These are phyloP conservation scores for Cheilinus undulatus DNA, from an alignment of 2,113 vertebrate species.

Conservation along the genomic window DNA sequence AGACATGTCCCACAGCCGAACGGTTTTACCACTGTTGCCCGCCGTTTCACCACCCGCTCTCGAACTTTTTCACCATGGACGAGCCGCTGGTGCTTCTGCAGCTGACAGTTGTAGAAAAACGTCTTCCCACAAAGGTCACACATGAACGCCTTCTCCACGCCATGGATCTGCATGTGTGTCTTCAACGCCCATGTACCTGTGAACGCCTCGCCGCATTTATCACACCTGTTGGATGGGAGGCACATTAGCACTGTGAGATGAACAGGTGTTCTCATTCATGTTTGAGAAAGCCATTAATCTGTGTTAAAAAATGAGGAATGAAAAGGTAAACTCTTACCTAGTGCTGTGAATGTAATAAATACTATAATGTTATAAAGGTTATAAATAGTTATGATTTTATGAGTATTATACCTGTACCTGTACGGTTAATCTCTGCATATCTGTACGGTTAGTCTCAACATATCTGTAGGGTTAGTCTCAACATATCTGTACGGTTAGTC, in stretches of 20 bases:
- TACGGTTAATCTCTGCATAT: too few relatives aligned
- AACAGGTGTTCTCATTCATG: background rate
- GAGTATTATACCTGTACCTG: too few relatives aligned
- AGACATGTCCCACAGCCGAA: constrained; percentile 65
- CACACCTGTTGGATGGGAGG: constrained; percentile 53
- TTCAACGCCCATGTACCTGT: constrained; percentile 75
- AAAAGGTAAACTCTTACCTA: too few relatives aligned
- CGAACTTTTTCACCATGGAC: constrained; percentile 40
- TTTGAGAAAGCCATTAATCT: too few relatives aligned
- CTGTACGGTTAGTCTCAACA: too few relatives aligned
- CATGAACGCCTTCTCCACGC: constrained; percentile 74
- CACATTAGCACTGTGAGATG: background rate
- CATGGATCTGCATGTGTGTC: constrained; percentile 76
- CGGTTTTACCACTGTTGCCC: background rate
- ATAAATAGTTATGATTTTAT: too few relatives aligned
- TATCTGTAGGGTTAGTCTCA: too few relatives aligned
- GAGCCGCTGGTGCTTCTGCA: constrained; percentile 77
- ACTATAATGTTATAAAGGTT: too few relatives aligned
- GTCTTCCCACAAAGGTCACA: constrained; percentile 76
- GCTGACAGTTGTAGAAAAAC: constrained; percentile 79
- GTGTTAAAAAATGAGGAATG: too few relatives aligned
- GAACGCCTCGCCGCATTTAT: constrained; percentile 67
- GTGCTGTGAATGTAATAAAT: too few relatives aligned
- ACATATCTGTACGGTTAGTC: too few relatives aligned
- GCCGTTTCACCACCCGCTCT: background rate